Base-by-base conservation (phyloP, 1,140 invertebrate genomes). In the Magallana angulata region DNA sequence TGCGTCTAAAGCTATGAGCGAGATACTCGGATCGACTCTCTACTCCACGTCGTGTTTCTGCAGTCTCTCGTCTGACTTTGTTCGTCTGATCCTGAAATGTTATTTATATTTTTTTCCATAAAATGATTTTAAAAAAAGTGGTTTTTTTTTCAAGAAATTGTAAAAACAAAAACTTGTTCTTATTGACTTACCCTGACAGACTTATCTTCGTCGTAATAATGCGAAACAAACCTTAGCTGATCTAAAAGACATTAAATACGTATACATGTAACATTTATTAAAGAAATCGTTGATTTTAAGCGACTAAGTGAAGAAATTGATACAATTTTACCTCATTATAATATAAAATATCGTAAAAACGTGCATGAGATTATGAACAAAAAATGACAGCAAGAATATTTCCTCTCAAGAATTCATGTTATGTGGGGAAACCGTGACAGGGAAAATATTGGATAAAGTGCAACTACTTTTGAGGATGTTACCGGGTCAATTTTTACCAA, bases 181-280 rank as follows among this genome's bases (percentile, higher is more conserved):
- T n/a, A 30, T 30, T 12, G 11, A 76, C 68, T 76, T 76, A 76
- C 68, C 24, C 68, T 76, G 14, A 76, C 88, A 16, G 88, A 56
- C 62, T 58, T 82, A 8, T 87, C 88, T 58, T 89, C 88, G 58
- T 89, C 88, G 57, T 89, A 89, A 56, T 84, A 89, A 87, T 89
- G 88, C 11, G 88, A 89, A 68, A 89, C 88, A 85, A 89, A 89
- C 84, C 85, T 86, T 59, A 89, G 59, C n/a, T 89, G 85, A 83
- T 89, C 88, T 89, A 80, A 85, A 85, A 76, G 7, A 24, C 18
- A 36, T 30, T 30, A 30, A 30, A 76, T 48, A 9, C n/a, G 12
- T 6, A 24, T 24, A 24, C 24, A 24, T 62, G 12, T 12, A 16
- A 48, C 36, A 48, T 48, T 5, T 48, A 48, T 48, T 48, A 48